Percentiles rank a stretch among this genome's conserved stretches.
phyloP scores from a whole-genome alignment of 2,113 vertebrate species.

The Junco hyemalis region DNA sequence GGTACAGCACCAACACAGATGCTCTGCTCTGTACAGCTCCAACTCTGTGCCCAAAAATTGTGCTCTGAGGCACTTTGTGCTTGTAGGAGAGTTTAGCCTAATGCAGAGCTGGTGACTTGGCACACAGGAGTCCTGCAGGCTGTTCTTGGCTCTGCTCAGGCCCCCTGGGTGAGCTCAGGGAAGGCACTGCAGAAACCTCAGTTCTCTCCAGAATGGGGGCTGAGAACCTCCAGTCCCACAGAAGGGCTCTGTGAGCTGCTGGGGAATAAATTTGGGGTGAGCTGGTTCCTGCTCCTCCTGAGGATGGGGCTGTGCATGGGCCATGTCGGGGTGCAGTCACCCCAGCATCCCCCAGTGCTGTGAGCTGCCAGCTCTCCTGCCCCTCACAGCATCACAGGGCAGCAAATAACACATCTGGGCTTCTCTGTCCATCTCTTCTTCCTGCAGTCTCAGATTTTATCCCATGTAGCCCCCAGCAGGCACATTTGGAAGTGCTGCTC shows the following conservation, averaged over 20 bases:
- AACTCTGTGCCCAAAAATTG: conserved; percentile 4
- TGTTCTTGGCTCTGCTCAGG: conserved; percentile 16
- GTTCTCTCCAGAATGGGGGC: background rate
- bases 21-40: conserved; percentile 47
- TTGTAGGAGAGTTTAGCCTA: conserved; percentile 57
- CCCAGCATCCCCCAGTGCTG: background rate
- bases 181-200: background rate
- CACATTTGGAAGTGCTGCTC: background rate
- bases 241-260: background rate
- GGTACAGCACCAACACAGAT: background rate
- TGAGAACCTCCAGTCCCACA: background rate
- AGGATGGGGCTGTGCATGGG: background rate
- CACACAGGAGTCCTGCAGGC: background rate
- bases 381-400: background rate
- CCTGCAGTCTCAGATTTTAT: background rate
- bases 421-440: background rate
- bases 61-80: conserved; percentile 44
- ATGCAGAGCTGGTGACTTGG: conserved; percentile 31
- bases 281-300: background rate
- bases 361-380: rapidly evolving
- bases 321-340: rapidly evolving
- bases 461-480: background rate
- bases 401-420: background rate
- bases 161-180: background rate
- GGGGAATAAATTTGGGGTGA: background rate